Base-by-base conservation (phyloP, 2,113 vertebrate species). In the Chamaetylas fuelleborni region DNA sequence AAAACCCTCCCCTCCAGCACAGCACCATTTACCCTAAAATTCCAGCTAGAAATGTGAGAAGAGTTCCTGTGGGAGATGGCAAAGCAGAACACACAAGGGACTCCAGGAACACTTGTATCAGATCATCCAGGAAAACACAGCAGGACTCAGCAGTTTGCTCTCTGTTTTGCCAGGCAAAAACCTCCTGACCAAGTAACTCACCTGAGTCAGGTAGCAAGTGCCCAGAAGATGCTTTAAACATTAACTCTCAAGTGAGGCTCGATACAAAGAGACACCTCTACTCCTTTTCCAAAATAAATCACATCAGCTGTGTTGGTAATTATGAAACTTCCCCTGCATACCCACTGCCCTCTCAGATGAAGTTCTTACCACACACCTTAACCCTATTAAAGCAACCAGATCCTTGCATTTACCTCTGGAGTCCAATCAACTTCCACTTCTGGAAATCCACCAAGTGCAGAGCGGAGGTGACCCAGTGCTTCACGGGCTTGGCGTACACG, bases 351-450 rank as follows among this genome's bases (percentile, higher is more conserved):
- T 56, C 29, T 3, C 23, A 60, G 38, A 28, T 1, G 4, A 19
- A 45, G 33, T 18, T 70, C 72, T 40, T 4, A 28, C 28, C 45
- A 7, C 9, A 25, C 36, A 23, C 53, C 48, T 72, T 3, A 0
- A 45, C 60, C 29, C 5, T 4, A 1, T 9, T 0, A 56, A 26
- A 87, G 40, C 79, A 36, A 65, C 18, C 11, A 40, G 20, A 51
- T 5, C 79, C 40, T 33, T 1, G 8, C 5, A 19, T 88, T 97
- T 98, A 99, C 99, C 99, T 99, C 96, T 99, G 99, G 80, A 99
- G 95, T 58, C 99, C 99, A 23, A 99, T 98, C 90, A 99, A 98
- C 96, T 99, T 99, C 99, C 99, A 99, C 96, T 98, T 98, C 97
- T 99, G 98, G 94, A 99, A 99, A 97, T 99, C 99, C 13, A 98